A percentile compares a stretch with the other conserved stretches of the same genome.
Evolutionary conservation across 2,113 vertebrate species (phyloP).

Genomic region (Hylia prasina): DNA sequence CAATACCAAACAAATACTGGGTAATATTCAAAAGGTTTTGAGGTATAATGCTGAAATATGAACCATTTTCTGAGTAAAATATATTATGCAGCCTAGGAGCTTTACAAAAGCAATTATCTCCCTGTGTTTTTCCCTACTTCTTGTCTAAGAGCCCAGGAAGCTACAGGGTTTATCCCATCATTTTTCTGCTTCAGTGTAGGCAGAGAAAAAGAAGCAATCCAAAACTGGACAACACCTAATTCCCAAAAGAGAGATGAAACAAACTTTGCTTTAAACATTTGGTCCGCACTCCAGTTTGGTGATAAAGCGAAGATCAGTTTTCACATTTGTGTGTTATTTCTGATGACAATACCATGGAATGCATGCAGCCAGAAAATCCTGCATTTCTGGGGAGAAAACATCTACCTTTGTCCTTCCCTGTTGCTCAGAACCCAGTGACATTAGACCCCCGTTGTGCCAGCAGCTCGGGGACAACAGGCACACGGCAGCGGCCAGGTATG

Average conservation of each 20-base stretch:
- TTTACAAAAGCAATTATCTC: not conserved
- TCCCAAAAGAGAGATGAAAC: not conserved
- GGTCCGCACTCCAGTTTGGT: accelerated
- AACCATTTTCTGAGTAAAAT: not conserved
- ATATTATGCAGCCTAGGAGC: not conserved
- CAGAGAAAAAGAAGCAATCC: not conserved
- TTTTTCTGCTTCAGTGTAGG: not conserved
- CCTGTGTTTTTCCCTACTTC: not conserved
- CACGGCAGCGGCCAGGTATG: accelerated
- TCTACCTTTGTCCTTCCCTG: not conserved
- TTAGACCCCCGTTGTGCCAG: not conserved
- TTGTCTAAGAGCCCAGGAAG: not conserved
- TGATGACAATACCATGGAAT: not conserved
- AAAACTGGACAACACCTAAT: not conserved
- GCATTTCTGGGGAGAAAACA: not conserved
- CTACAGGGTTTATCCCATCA: not conserved
- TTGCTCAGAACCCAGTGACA: not conserved
- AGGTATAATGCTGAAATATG: not conserved
- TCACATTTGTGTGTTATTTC: not conserved
- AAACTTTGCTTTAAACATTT: not conserved
- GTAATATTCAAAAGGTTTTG: not conserved
- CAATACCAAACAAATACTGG: not conserved
- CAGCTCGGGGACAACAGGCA: accelerated
- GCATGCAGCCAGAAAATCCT: not conserved
- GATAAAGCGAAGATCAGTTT: not conserved